These are phyloP conservation scores for Dryoscopus gambensis DNA, from an alignment of 2,113 vertebrate genomes.

Conservation along the genomic window DNA sequence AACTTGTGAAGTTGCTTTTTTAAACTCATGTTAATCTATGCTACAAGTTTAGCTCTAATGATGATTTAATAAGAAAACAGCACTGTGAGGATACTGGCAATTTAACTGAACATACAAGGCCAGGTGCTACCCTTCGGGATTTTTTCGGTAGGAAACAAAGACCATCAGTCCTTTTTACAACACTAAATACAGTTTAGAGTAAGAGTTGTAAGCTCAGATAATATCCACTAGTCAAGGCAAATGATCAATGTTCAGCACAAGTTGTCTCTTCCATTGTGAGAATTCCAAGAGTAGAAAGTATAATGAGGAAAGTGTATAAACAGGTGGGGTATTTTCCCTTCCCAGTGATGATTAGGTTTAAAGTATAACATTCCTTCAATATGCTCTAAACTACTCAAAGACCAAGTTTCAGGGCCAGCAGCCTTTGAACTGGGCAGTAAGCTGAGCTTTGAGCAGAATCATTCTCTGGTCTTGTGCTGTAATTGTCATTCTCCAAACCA, in stretches of 20 bases:
- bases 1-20: neutral
- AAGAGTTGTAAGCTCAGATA: neutral
- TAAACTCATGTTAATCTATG: neutral
- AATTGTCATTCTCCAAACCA: neutral
- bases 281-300: neutral
- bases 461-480: neutral
- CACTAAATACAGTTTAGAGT: neutral
- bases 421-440: neutral
- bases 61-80: neutral
- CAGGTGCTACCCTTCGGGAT: neutral
- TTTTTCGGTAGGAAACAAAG: neutral
- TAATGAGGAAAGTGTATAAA: neutral
- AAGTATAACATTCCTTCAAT: neutral
- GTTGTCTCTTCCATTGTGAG: neutral
- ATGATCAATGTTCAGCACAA: neutral
- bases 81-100: neutral
- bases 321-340: neutral
- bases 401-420: neutral
- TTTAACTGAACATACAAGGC: neutral
- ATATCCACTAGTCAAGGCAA: neutral
- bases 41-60: neutral
- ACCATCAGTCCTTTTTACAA: neutral
- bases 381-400: neutral
- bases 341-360: neutral
- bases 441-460: neutral